These are phyloP conservation scores for Melanotaenia parkinsoni DNA, from an alignment of 2,797 vertebrate genomes.

Conservation along the genomic window DNA sequence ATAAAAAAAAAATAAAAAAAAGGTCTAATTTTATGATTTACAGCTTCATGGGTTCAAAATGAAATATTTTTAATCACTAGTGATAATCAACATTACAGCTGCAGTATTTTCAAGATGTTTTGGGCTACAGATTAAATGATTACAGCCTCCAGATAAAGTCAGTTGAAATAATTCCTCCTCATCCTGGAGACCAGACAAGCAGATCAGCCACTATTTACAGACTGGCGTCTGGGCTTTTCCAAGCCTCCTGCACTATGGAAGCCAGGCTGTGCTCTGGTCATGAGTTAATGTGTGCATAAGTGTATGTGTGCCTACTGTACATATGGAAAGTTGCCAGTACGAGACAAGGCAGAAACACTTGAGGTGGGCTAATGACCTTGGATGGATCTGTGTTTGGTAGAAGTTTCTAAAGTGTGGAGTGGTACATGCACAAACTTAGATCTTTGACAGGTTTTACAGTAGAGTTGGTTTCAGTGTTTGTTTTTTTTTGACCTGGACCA, in stretches of 20 bases:
- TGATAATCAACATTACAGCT: background rate
- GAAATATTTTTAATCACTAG: background rate
- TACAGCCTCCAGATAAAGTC: background rate
- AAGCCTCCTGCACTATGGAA: background rate
- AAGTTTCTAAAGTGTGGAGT: slow-evolving; percentile 66
- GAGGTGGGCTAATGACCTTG: slow-evolving; percentile 79
- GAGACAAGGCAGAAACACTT: slow-evolving; percentile 81
- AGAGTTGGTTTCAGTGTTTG: slow-evolving; percentile 60
- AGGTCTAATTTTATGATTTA: too few species aligned
- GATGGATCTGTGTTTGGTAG: slow-evolving; percentile 81
- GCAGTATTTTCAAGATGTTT: background rate
- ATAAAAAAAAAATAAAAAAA: too few species aligned
- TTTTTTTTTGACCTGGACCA: slow-evolving; percentile 47
- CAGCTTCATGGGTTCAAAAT: background rate
- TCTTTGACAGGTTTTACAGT: slow-evolving; percentile 73
- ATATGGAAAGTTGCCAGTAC: slow-evolving; percentile 78
- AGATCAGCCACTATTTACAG: background rate
- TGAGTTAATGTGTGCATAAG: background rate
- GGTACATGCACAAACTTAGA: slow-evolving; percentile 46
- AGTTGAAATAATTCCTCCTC: background rate
- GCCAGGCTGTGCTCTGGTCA: background rate
- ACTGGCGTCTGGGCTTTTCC: background rate
- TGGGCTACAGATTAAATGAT: background rate
- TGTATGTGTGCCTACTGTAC: slow-evolving; percentile 3
- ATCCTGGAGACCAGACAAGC: background rate